phyloP scores from a whole-genome alignment of 2,888 invertebrate species.

The Diachrysia chrysitis region DNA sequence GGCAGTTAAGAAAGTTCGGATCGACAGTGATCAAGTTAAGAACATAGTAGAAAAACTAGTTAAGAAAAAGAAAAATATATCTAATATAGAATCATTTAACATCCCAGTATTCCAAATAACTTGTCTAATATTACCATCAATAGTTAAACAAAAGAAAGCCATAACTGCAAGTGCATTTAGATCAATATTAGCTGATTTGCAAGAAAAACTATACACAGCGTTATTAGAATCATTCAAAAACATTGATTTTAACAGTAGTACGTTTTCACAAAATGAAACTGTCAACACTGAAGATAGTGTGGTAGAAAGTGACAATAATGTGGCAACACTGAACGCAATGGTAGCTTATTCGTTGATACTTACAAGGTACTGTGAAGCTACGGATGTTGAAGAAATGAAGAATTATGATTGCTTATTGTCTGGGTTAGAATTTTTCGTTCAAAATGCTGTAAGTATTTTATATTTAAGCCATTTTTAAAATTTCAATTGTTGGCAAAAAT shows the following conservation, averaged over 20 bases:
- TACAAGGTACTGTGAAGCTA: constrained; percentile 81
- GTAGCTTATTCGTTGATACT: constrained; percentile 81
- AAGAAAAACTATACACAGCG: constrained; percentile 79
- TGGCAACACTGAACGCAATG: constrained; percentile 82
- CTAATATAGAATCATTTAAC: constrained; percentile 74
- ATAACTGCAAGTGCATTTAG: constrained; percentile 78
- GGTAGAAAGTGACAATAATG: constrained; percentile 67
- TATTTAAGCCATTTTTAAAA: too few species aligned
- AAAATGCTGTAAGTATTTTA: constrained; percentile 82
- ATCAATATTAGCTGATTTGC: constrained; percentile 80
- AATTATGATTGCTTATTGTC: constrained; percentile 80
- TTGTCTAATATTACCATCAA: constrained; percentile 78
- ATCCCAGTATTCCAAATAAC: constrained; percentile 82
- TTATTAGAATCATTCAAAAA: constrained; percentile 79
- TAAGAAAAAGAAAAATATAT: constrained; percentile 64
- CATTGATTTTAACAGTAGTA: constrained; percentile 73
- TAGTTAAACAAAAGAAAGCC: constrained; percentile 81
- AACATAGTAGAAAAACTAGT: constrained; percentile 77
- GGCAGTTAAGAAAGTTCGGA: constrained; percentile 80
- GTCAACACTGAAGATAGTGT: constrained; percentile 73
- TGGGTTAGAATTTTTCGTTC: constrained; percentile 78
- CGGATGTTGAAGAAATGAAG: constrained; percentile 72
- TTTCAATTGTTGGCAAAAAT: too few species aligned
- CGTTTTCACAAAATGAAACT: constrained; percentile 51
- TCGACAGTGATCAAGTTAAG: constrained; percentile 78